phyloP scores from a whole-genome alignment of 1,140 invertebrate species.

The Xylocopa sonorina region DNA sequence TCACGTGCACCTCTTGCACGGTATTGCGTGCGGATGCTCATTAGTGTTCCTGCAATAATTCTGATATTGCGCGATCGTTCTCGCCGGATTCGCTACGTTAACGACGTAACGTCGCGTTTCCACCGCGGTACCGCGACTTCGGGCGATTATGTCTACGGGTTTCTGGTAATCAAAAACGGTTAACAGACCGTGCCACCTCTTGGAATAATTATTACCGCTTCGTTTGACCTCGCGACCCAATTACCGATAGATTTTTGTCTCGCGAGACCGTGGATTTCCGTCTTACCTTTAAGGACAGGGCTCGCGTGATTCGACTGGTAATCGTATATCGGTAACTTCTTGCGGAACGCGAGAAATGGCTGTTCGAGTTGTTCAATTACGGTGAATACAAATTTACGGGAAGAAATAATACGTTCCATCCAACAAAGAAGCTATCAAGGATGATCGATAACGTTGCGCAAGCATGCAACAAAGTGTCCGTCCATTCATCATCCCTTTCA shows the following conservation, averaged over 20 bases:
- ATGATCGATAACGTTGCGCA: constrained; percentile 30
- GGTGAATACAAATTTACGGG: no score
- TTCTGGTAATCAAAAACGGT: not conserved
- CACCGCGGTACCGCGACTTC: not conserved
- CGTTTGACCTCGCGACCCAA: not conserved
- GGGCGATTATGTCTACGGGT: not conserved
- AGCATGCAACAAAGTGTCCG: constrained; percentile 24
- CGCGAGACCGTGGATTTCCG: no score
- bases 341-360: no score
- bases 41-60: constrained; percentile 27
- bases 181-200: not conserved
- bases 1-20: not conserved
- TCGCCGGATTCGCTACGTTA: constrained; percentile 2
- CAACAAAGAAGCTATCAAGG: not conserved
- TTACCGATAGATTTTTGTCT: no score
- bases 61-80: constrained; percentile 17
- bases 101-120: not conserved
- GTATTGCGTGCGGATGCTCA: constrained; percentile 17
- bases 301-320: no score
- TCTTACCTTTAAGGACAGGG: no score
- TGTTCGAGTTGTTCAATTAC: no score
- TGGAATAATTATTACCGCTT: not conserved
- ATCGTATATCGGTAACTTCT: no score
- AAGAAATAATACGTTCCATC: no score
- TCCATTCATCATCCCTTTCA: constrained; percentile 18